These are phyloP conservation scores for Ostrea denselamellosa DNA, from an alignment of 1,140 invertebrate genomes.

Conservation along the genomic window DNA sequence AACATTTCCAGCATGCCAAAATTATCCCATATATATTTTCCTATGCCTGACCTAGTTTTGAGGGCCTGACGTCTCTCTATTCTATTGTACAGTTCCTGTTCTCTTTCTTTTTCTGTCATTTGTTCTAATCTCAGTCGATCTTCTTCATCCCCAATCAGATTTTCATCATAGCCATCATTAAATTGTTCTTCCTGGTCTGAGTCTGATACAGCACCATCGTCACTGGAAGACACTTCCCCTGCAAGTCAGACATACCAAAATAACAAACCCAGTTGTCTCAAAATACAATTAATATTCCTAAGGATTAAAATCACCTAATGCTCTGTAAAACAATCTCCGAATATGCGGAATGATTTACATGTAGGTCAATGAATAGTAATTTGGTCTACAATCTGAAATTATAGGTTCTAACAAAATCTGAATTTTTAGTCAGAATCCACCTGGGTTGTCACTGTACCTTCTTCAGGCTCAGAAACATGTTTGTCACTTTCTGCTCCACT, in stretches of 20 bases:
- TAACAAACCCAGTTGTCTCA: not conserved
- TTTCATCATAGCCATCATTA: constrained; percentile 94
- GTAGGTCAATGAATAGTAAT: too few species aligned
- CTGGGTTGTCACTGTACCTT: constrained; percentile 72
- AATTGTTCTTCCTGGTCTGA: constrained; percentile 83
- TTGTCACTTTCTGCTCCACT: constrained; percentile 80
- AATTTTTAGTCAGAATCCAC: not conserved
- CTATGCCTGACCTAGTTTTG: constrained; percentile 86
- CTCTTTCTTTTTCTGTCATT: constrained; percentile 97
- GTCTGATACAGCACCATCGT: constrained; percentile 63
- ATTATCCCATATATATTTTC: not conserved
- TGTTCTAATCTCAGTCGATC: constrained; percentile 92
- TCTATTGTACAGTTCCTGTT: constrained; percentile 97
- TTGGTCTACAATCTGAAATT: too few species aligned
- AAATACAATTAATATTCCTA: too few species aligned
- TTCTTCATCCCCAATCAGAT: constrained; percentile 97
- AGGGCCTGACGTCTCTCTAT: constrained; percentile 95
- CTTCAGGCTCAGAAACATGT: constrained; percentile 84
- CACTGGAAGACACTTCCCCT: constrained; percentile 84
- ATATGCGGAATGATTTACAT: too few species aligned
- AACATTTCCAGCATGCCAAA: too few species aligned
- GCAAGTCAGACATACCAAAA: constrained; percentile 45
- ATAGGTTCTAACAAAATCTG: too few species aligned
- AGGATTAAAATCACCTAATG: too few species aligned
- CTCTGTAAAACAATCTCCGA: too few species aligned